These are phyloP conservation scores for Acronicta psi DNA, from an alignment of 2,888 invertebrate species.

Conservation along the genomic window DNA sequence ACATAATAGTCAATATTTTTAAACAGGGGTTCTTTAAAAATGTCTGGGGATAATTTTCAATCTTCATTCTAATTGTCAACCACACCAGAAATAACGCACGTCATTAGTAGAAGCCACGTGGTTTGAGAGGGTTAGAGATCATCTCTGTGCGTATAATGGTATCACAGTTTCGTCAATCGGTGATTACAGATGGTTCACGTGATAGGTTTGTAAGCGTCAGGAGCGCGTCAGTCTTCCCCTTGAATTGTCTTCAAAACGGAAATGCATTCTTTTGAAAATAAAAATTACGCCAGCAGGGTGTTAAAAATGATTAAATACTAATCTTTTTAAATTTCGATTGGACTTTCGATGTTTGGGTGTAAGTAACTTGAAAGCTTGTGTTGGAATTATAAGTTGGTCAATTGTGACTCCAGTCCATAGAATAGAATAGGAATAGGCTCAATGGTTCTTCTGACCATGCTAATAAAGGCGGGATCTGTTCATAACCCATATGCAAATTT, in stretches of 20 bases:
- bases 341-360: too few species aligned
- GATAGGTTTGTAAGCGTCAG: conserved; percentile 11
- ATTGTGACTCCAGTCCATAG: too few species aligned
- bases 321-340: too few species aligned
- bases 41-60: neutral
- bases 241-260: conserved; percentile 5
- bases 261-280: neutral
- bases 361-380: too few species aligned
- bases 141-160: conserved; percentile 19
- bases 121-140: conserved; percentile 18
- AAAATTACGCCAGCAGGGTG: neutral
- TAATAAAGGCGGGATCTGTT: too few species aligned
- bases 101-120: conserved; percentile 25
- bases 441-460: too few species aligned
- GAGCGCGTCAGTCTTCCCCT: conserved; percentile 22
- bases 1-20: neutral
- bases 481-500: too few species aligned
- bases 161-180: conserved; percentile 34
- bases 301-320: too few species aligned
- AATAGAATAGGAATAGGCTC: too few species aligned
- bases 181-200: conserved; percentile 23
- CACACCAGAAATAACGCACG: neutral
- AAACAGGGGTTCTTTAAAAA: neutral
- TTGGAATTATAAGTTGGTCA: too few species aligned
- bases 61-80: neutral